Evolutionary conservation across 35 echinoderm and acorn worm genomes (phyloP).

Genomic region (Stichopus chloronotus): DNA sequence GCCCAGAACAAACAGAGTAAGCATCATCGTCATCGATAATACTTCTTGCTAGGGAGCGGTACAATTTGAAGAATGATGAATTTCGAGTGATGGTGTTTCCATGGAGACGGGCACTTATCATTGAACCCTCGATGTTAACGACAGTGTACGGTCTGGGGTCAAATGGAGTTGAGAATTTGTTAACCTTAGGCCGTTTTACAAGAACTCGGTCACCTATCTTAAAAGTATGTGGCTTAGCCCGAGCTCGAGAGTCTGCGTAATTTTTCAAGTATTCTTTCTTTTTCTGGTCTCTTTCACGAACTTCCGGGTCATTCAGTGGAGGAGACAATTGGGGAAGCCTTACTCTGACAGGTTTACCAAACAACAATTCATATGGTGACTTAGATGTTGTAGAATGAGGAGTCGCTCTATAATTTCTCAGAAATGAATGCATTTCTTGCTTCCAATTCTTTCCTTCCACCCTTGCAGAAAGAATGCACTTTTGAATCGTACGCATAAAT

Average conservation of each 20-base stretch:
- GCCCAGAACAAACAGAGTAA: not conserved
- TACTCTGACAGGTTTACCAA: slow-evolving; percentile 21
- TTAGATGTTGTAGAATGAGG: slow-evolving; percentile 56
- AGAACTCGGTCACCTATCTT: slow-evolving; percentile 51
- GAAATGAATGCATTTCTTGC: slow-evolving; percentile 67
- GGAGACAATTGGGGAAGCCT: too few relatives aligned
- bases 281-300: too few relatives aligned
- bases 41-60: not conserved
- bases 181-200: not conserved
- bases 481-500: slow-evolving; percentile 59
- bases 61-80: slow-evolving; percentile 49
- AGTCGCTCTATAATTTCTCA: slow-evolving; percentile 68
- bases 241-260: not conserved
- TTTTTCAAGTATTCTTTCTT: slow-evolving; percentile 31
- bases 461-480: slow-evolving; percentile 37
- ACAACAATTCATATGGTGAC: slow-evolving; percentile 54
- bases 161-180: slow-evolving; percentile 60
- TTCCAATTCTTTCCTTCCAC: slow-evolving; percentile 61
- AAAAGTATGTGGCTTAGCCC: not conserved
- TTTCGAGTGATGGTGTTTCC: slow-evolving; percentile 63
- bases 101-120: slow-evolving; percentile 58
- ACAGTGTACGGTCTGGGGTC: slow-evolving; percentile 54
- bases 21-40: not conserved
- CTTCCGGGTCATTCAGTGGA: too few relatives aligned
- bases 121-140: slow-evolving; percentile 41